These are phyloP conservation scores for Hemibagrus wyckioides DNA, from an alignment of 2,113 vertebrate genomes.

Conservation along the genomic window DNA sequence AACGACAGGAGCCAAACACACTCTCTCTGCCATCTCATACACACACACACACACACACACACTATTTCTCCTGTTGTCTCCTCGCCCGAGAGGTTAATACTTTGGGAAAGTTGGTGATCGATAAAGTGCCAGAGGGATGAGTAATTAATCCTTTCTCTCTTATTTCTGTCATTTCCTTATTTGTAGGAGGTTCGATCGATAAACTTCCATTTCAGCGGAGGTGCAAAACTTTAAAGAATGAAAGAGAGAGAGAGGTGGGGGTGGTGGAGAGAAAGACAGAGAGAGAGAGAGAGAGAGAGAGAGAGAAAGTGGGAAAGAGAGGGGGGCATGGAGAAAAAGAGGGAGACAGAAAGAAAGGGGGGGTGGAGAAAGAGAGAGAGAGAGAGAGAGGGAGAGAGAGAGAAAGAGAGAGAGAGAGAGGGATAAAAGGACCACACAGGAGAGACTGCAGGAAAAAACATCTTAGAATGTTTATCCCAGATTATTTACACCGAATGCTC, in stretches of 20 bases:
- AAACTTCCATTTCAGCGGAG: not conserved
- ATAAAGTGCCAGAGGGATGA: constrained; percentile 12
- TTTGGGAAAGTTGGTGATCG: constrained; percentile 11
- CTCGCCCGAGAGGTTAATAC: constrained; percentile 13
- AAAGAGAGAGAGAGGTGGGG: not conserved
- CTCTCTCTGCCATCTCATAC: not conserved
- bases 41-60: not conserved
- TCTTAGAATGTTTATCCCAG: not conserved
- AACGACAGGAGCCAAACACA: not conserved
- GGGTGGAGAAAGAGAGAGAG: not conserved
- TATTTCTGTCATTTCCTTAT: constrained; percentile 30
- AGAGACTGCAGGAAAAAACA: not conserved
- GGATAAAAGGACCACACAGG: not conserved
- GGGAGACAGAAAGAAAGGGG: too few relatives aligned
- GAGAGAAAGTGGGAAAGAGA: too few relatives aligned
- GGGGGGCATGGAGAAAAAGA: too few relatives aligned
- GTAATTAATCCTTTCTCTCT: constrained; percentile 20
- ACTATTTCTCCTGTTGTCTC: not conserved
- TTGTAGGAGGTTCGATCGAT: not conserved
- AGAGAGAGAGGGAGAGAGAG: not conserved
- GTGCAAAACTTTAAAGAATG: not conserved
- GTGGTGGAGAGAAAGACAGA: not conserved
- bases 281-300: not conserved
- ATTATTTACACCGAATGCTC: not conserved
- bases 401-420: constrained; percentile 12